Conservation (phyloP, 2,797 vertebrate species). For the Apodemus agrarius region DNA sequence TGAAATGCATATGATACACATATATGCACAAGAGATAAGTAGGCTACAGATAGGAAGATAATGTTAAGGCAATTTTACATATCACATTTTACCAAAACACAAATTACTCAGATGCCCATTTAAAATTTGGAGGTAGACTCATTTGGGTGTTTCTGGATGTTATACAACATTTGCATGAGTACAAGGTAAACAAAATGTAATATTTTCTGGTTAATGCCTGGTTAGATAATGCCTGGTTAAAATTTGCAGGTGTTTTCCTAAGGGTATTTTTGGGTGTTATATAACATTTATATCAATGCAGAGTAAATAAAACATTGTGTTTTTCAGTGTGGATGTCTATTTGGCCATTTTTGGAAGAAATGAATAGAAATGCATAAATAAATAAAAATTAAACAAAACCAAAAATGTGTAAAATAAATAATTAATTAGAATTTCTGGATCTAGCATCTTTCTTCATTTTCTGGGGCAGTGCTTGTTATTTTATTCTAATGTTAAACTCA, state of each 20-base stretch:
- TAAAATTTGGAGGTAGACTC: background rate
- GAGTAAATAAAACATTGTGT: background rate
- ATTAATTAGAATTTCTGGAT: background rate
- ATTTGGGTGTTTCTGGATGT: background rate
- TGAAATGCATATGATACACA: accelerated
- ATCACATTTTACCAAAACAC: background rate
- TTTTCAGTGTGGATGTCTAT: background rate
- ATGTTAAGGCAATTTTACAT: background rate
- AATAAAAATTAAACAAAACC: background rate
- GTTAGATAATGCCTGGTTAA: background rate
- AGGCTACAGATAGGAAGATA: background rate
- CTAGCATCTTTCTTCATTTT: background rate
- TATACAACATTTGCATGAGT: background rate
- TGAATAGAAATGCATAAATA: background rate
- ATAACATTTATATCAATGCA: background rate
- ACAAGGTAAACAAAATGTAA: background rate
- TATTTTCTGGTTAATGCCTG: too few relatives aligned
- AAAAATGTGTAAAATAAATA: background rate
- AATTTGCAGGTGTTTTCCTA: background rate
- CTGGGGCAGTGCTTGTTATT: background rate
- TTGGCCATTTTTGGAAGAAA: background rate
- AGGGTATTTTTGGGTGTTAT: background rate
- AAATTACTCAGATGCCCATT: background rate
- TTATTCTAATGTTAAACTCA: background rate
- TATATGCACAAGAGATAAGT: background rate